phyloP scores from a whole-genome alignment of 2,113 vertebrate species.

The Athene noctua region DNA sequence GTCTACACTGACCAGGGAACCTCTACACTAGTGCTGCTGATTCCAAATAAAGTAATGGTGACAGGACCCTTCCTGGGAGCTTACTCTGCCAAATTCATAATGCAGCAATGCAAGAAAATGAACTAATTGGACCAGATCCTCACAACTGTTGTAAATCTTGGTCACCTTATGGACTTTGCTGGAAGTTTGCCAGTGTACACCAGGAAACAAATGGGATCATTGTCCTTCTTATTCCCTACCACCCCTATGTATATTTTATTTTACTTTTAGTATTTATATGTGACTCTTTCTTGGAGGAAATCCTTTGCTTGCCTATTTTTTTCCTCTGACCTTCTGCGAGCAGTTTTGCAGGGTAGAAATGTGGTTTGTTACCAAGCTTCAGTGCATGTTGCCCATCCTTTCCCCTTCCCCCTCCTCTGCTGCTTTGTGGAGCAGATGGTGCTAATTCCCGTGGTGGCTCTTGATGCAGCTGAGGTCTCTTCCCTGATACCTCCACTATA shows the following conservation, averaged over 20 bases:
- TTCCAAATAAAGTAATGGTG: constrained; percentile 53
- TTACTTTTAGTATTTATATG: neutral
- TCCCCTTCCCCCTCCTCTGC: neutral
- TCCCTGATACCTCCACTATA: constrained; percentile 31
- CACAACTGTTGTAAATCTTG: neutral
- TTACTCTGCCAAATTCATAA: constrained; percentile 19
- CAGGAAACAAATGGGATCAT: neutral
- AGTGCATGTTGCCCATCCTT: neutral
- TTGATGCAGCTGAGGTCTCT: constrained; percentile 31
- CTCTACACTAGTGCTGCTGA: neutral
- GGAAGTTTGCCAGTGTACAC: neutral
- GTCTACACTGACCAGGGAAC: neutral
- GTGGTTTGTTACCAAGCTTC: neutral
- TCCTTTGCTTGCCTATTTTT: neutral
- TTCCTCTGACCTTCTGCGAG: neutral
- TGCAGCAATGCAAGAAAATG: neutral
- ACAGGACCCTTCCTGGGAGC: neutral
- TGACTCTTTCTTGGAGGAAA: neutral
- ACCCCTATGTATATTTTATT: neutral
- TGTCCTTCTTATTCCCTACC: neutral
- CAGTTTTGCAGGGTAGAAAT: neutral
- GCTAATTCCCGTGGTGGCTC: neutral
- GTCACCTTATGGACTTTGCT: neutral
- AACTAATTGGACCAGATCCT: constrained; percentile 3
- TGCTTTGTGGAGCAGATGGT: constrained; percentile 43